phyloP scores from a whole-genome alignment of 2,888 invertebrate genomes.

The Clostera curtula region DNA sequence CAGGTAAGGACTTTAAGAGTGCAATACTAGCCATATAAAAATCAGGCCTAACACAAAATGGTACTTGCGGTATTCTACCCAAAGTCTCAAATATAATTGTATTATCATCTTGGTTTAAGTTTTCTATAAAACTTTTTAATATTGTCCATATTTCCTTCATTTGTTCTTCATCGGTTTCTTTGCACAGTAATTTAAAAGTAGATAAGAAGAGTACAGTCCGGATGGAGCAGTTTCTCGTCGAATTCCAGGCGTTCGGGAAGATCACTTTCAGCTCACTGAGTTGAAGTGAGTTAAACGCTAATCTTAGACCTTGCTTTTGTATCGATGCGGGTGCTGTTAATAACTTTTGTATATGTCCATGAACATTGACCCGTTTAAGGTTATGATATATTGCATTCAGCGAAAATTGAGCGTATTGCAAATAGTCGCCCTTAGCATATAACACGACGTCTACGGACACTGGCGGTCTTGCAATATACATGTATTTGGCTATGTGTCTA shows the following conservation, averaged over 20 bases:
- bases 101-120: not conserved
- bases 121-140: not conserved
- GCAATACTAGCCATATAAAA: not conserved
- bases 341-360: not conserved
- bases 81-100: not conserved
- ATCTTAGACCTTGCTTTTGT: not conserved
- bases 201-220: not conserved
- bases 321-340: not conserved
- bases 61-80: not conserved
- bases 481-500: not conserved
- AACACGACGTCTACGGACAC: not conserved
- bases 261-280: not conserved
- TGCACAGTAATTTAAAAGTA: not conserved
- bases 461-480: not conserved
- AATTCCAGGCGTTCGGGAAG: not conserved
- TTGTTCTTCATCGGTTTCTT: not conserved
- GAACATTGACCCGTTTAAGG: not conserved
- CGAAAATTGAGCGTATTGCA: not conserved
- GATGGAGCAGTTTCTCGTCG: not conserved
- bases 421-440: not conserved
- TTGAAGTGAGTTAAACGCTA: not conserved
- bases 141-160: not conserved
- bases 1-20: not conserved
- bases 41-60: not conserved
- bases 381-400: not conserved